Conservation (phyloP, 2,113 vertebrate species). For the Sinocyclocheilus anophthalmus region DNA sequence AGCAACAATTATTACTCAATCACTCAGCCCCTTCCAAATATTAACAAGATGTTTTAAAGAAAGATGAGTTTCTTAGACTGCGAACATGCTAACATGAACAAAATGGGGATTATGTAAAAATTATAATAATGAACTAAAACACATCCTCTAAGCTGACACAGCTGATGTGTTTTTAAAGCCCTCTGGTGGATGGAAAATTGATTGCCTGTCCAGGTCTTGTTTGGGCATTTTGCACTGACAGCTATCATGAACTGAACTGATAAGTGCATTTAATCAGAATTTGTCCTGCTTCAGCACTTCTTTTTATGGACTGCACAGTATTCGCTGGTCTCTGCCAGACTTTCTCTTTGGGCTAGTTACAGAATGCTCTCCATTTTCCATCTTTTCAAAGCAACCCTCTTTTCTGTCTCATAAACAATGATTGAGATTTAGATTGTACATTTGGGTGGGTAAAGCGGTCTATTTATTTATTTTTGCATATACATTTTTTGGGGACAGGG, state of each 20-base stretch:
- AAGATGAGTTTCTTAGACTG: too few species aligned
- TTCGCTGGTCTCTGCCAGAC: not conserved
- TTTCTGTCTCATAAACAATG: not conserved
- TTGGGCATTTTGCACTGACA: not conserved
- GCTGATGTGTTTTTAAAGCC: not conserved
- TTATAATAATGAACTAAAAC: not conserved
- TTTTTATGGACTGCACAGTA: slow-evolving; percentile 18
- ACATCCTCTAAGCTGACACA: not conserved
- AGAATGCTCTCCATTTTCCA: not conserved
- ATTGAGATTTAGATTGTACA: not conserved
- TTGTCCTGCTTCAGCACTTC: slow-evolving; percentile 55
- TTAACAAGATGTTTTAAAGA: too few species aligned
- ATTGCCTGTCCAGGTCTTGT: not conserved
- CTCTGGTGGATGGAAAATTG: not conserved
- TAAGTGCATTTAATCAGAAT: slow-evolving; percentile 45
- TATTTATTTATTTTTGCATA: not conserved
- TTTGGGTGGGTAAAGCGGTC: not conserved
- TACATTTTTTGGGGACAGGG: not conserved
- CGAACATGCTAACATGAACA: not conserved
- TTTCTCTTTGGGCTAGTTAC: not conserved
- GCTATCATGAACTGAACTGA: slow-evolving; percentile 4
- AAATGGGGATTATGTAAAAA: not conserved
- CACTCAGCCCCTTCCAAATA: too few species aligned
- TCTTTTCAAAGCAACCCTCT: not conserved
- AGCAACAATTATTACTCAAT: too few species aligned